These are phyloP conservation scores for Conus ventricosus DNA, from an alignment of 1,140 invertebrate genomes.

Conservation along the genomic window DNA sequence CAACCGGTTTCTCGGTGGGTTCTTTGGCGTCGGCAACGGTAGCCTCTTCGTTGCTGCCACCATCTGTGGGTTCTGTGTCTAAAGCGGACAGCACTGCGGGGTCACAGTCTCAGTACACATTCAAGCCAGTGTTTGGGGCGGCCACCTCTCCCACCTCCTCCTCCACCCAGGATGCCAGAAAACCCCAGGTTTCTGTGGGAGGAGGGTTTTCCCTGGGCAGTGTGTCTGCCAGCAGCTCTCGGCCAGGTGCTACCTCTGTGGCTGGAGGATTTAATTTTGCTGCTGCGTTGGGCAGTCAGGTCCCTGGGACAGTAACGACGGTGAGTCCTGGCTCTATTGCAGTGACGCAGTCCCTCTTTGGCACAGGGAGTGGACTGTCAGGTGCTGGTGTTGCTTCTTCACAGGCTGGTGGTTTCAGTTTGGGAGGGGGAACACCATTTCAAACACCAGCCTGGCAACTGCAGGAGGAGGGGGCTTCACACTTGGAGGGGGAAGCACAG, in stretches of 20 bases:
- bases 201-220: neutral
- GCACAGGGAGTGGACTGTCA: neutral
- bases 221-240: too few species aligned
- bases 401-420: neutral
- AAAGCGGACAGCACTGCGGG: neutral
- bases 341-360: neutral
- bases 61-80: neutral
- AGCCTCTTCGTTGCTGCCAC: neutral
- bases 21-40: neutral
- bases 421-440: neutral
- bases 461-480: neutral
- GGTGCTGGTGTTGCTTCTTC: neutral
- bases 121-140: neutral
- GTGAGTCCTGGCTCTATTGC: constrained; percentile 3
- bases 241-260: neutral
- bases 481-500: neutral
- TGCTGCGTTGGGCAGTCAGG: neutral
- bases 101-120: neutral
- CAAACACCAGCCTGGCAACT: neutral
- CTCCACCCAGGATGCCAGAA: neutral
- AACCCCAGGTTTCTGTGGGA: neutral
- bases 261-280: constrained; percentile 24
- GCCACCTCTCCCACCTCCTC: neutral
- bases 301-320: neutral
- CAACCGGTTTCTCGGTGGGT: neutral